These are phyloP conservation scores for Porites divaricata DNA, from an alignment of 92 coral and sea anemone species.

Conservation along the genomic window DNA sequence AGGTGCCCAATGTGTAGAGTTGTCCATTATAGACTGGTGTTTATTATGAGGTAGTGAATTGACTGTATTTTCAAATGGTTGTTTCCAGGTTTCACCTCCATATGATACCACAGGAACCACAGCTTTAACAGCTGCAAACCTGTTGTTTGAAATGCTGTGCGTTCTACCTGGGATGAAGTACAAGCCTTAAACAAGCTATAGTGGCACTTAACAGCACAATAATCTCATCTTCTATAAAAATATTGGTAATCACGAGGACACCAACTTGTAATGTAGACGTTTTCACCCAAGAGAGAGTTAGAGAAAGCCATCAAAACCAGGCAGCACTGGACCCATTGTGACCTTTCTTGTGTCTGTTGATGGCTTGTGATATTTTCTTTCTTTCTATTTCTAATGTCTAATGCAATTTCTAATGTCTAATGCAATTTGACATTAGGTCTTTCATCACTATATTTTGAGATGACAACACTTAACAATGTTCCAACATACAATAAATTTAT, in stretches of 20 bases:
- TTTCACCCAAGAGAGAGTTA: too few species aligned
- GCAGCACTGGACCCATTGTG: too few species aligned
- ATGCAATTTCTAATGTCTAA: too few species aligned
- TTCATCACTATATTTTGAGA: too few species aligned
- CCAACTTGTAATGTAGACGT: not conserved
- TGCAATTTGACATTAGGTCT: too few species aligned
- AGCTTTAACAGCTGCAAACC: constrained; percentile 73
- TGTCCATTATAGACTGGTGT: not conserved
- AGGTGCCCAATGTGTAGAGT: not conserved
- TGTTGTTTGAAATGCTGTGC: constrained; percentile 82
- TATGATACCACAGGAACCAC: constrained; percentile 79
- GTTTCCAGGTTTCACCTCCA: constrained; percentile 77
- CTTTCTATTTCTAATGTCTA: too few species aligned
- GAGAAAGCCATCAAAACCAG: too few species aligned
- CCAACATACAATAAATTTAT: too few species aligned
- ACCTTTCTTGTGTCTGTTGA: too few species aligned
- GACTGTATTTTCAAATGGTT: not conserved
- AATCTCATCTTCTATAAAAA: not conserved
- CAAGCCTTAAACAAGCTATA: not conserved
- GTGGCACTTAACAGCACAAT: not conserved
- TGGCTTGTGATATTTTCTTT: too few species aligned
- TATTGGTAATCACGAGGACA: not conserved
- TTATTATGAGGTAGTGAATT: not conserved
- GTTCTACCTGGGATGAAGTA: constrained; percentile 73
- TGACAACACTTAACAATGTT: too few species aligned